Evolutionary conservation across 2,888 invertebrate genomes (phyloP), one percentile per base, ranked within the genome.

Genomic region (Cyrtodaria siliqua): DNA sequence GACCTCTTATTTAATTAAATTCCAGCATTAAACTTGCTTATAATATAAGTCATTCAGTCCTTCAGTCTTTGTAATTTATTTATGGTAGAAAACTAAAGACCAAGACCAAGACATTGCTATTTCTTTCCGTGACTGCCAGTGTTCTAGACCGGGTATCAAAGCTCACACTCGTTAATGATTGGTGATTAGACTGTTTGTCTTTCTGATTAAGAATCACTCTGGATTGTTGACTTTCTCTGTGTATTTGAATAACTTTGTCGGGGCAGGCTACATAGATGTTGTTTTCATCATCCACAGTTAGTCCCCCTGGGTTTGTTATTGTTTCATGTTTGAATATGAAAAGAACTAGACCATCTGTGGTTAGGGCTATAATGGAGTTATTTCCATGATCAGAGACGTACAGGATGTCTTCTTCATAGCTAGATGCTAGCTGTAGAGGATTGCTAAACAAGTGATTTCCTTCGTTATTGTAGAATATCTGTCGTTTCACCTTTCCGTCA

Each of bases 21-120:
- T n/a, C n/a, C n/a, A n/a, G n/a, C n/a, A n/a, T n/a, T n/a, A n/a
- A n/a, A n/a, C n/a, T n/a, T n/a, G n/a, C n/a, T n/a, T n/a, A n/a
- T n/a, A n/a, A n/a, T n/a, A n/a, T n/a, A n/a, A n/a, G n/a, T n/a
- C n/a, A n/a, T n/a, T n/a, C n/a, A n/a, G n/a, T n/a, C n/a, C n/a
- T n/a, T n/a, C n/a, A n/a, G n/a, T n/a, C n/a, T n/a, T n/a, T n/a
- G n/a, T n/a, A n/a, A n/a, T n/a, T n/a, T n/a, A n/a, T n/a, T n/a
- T n/a, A n/a, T n/a, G 44, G n/a, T 44, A 44, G 16, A 44, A 44
- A 44, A 44, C 20, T 44, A 44, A 44, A 44, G 6, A 44, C 44
- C n/a, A n/a, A n/a, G n/a, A n/a, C n/a, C 20, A 20, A 9, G 4
- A 44, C 20, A 9, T 44, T 44, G 44, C 16, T 16, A 16, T 44